Evolutionary conservation across 1,140 invertebrate species (phyloP).

Genomic region (Caenorhabditis briggsae): DNA sequence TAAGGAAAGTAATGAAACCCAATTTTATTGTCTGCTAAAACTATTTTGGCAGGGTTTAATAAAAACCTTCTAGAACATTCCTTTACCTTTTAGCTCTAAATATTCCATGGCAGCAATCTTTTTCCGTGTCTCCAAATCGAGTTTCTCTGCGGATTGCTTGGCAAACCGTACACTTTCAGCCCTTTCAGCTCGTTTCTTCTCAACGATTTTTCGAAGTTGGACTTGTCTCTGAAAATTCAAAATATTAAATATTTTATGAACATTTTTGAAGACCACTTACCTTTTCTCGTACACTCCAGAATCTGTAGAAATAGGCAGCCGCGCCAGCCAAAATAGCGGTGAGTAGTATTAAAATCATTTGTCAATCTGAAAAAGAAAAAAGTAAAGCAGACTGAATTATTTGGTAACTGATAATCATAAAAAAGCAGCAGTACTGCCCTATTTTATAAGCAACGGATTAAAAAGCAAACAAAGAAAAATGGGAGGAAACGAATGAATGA

Average conservation of each 20-base stretch:
- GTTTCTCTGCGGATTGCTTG: slow-evolving; percentile 6
- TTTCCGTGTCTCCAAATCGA: slow-evolving; percentile 16
- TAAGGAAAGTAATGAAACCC: not conserved
- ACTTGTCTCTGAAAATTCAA: slow-evolving; percentile 44
- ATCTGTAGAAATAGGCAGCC: slow-evolving; percentile 41
- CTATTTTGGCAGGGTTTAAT: too few species aligned
- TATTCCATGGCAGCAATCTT: slow-evolving; percentile 25
- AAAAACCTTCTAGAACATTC: not conserved
- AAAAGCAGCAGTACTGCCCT: not conserved
- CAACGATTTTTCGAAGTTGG: slow-evolving; percentile 43
- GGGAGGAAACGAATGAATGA: slow-evolving; percentile 3
- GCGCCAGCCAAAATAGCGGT: not conserved
- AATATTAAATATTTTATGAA: not conserved
- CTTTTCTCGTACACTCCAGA: slow-evolving; percentile 43
- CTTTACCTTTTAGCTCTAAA: slow-evolving; percentile 35
- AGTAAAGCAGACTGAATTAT: not conserved
- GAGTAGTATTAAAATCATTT: slow-evolving; percentile 43
- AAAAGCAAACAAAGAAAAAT: slow-evolving; percentile 26
- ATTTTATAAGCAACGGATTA: slow-evolving; percentile 40
- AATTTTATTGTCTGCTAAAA: not conserved
- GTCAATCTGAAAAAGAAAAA: not conserved
- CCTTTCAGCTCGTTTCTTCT: slow-evolving; percentile 15
- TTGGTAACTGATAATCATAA: slow-evolving; percentile 1
- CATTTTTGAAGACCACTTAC: not conserved
- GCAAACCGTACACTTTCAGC: slow-evolving; percentile 53